These are phyloP conservation scores for Nomada goodeniana DNA, from an alignment of 2,888 invertebrate genomes.

Conservation along the genomic window DNA sequence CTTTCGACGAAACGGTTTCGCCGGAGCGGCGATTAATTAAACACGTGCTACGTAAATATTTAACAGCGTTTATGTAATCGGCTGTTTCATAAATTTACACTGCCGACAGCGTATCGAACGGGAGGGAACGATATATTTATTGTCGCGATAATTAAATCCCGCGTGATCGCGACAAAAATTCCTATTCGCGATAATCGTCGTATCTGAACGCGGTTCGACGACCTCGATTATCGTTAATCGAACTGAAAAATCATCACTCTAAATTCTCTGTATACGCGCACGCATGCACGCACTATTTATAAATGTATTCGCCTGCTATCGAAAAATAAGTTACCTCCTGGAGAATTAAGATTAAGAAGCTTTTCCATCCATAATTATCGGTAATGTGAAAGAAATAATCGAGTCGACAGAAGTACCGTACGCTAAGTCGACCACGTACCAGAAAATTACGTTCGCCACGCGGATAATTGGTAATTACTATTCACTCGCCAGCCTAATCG, in stretches of 20 bases:
- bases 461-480: constrained; percentile 25
- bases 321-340: too few relatives aligned
- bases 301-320: too few relatives aligned
- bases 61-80: constrained; percentile 25
- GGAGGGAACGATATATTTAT: constrained; percentile 25
- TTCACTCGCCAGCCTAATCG: constrained; percentile 49
- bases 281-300: too few relatives aligned
- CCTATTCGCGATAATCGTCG: constrained; percentile 18
- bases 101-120: not conserved
- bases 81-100: constrained; percentile 29
- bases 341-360: too few relatives aligned
- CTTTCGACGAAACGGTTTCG: constrained; percentile 1
- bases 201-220: constrained; percentile 16
- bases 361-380: not conserved
- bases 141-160: constrained; percentile 44
- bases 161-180: constrained; percentile 22
- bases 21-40: constrained; percentile 36
- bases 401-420: not conserved
- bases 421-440: not conserved
- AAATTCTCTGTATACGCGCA: too few relatives aligned
- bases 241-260: not conserved
- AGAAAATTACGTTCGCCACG: constrained; percentile 38
- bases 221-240: not conserved
- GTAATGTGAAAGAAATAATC: not conserved
- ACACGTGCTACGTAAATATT: constrained; percentile 36